These are phyloP conservation scores for Actinemys pallida DNA, from an alignment of 2,113 vertebrate species.

Conservation along the genomic window DNA sequence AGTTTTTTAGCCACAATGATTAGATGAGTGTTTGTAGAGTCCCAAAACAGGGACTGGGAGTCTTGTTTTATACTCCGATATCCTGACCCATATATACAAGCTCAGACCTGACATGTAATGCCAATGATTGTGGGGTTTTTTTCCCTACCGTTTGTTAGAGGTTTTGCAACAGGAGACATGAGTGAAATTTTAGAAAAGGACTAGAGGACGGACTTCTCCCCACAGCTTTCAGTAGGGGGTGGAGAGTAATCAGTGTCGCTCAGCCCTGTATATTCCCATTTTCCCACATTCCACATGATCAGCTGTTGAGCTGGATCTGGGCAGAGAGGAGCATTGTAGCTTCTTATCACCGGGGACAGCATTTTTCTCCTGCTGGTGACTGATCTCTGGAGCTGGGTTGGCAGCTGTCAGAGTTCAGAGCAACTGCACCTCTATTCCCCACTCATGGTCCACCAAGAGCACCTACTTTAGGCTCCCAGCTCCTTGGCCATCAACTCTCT, in stretches of 20 bases:
- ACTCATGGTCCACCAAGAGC: background rate
- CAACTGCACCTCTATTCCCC: background rate
- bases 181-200: background rate
- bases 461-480: too few species aligned
- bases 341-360: background rate
- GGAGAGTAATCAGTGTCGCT: background rate
- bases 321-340: background rate
- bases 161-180: background rate
- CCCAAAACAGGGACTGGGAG: background rate
- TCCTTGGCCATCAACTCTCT: background rate
- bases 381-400: background rate
- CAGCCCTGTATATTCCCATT: background rate
- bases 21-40: background rate
- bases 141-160: background rate
- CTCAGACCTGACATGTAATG: background rate
- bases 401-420: background rate
- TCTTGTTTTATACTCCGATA: background rate
- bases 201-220: background rate
- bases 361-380: background rate
- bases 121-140: background rate
- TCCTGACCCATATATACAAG: background rate
- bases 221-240: background rate
- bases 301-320: fast-evolving
- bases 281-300: background rate
- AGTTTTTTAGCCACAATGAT: background rate